A percentile compares a stretch with the other conserved stretches of the same genome.
These are phyloP conservation scores for Drosophila guanche DNA, from an alignment of 1,140 invertebrate genomes.

Conservation along the genomic window DNA sequence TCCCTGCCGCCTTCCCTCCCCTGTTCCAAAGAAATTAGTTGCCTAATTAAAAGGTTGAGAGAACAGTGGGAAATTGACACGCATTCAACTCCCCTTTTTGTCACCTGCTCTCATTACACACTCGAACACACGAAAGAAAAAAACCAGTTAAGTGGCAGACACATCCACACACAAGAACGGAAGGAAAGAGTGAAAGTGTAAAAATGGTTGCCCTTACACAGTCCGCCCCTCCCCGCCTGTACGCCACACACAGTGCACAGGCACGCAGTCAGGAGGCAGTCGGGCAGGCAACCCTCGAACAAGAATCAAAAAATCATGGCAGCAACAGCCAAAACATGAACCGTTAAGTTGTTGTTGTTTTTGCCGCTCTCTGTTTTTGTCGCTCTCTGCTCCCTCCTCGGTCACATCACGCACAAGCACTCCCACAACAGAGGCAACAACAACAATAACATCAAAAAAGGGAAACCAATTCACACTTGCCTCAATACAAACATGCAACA, in stretches of 20 bases:
- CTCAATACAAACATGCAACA: constrained; percentile 80
- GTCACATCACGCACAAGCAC: constrained; percentile 59
- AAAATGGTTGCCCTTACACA: constrained; percentile 64
- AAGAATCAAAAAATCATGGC: constrained; percentile 77
- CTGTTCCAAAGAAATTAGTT: constrained; percentile 20
- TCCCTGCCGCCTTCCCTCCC: no score
- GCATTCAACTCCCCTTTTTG: constrained; percentile 28
- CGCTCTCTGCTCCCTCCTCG: constrained; percentile 12
- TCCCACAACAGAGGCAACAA: constrained; percentile 44
- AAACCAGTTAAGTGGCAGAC: constrained; percentile 66
- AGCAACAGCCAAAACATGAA: constrained; percentile 57
- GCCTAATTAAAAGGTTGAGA: constrained; percentile 18
- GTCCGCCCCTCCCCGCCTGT: no score
- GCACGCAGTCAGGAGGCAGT: constrained; percentile 29
- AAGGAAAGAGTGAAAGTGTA: constrained; percentile 74
- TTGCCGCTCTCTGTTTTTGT: constrained; percentile 23
- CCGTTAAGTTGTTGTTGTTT: constrained; percentile 2
- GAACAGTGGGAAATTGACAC: neutral
- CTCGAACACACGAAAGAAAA: constrained; percentile 23
- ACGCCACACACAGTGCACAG: constrained; percentile 6
- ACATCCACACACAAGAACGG: constrained; percentile 25
- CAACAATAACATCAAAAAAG: constrained; percentile 56
- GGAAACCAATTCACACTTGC: constrained; percentile 82
- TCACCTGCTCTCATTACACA: constrained; percentile 2
- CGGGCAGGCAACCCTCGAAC: constrained; percentile 47